Evolutionary conservation across 1,140 invertebrate genomes (phyloP).

Genomic region (Berghia stephanieae): DNA sequence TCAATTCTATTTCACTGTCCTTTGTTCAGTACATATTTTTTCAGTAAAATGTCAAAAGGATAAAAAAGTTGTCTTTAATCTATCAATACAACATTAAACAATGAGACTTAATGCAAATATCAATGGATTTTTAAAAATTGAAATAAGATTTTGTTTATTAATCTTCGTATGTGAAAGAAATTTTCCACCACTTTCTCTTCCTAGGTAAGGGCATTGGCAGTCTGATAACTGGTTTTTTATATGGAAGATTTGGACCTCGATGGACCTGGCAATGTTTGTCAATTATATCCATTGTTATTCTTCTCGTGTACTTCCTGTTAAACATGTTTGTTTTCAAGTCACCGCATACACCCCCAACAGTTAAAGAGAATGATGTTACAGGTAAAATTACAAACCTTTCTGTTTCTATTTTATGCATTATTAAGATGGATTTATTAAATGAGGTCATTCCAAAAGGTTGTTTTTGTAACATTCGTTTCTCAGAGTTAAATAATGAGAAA

Average conservation of each 20-base stretch:
- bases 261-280: conserved; percentile 37
- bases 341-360: neutral
- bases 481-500: no score
- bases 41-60: neutral
- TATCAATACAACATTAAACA: neutral
- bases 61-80: neutral
- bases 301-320: conserved; percentile 29
- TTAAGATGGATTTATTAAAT: no score
- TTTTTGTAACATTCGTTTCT: no score
- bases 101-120: neutral
- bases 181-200: no score
- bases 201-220: conserved; percentile 47
- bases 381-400: no score
- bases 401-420: no score
- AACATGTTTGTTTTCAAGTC: conserved; percentile 35
- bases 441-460: no score
- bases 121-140: no score
- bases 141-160: neutral
- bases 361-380: neutral
- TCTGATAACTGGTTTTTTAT: conserved; percentile 41
- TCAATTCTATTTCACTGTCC: no score
- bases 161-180: no score
- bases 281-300: conserved; percentile 23
- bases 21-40: no score
- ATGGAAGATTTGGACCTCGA: conserved; percentile 31